Evolutionary conservation across 2,797 vertebrate genomes (phyloP), one percentile per base, ranked within the genome.

Genomic region (Chiloscyllium punctatum): DNA sequence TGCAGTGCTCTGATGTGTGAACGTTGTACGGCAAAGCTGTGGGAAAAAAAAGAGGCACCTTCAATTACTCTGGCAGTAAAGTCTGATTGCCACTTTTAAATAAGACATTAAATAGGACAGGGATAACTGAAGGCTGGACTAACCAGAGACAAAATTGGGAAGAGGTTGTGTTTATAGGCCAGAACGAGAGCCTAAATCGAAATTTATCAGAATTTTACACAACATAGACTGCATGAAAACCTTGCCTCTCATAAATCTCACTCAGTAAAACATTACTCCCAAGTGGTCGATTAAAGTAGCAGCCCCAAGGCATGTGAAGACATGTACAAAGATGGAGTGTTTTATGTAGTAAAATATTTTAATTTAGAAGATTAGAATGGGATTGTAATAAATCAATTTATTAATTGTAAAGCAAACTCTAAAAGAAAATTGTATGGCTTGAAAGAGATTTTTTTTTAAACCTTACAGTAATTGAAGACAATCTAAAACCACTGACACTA

Each of bases 281-380:
- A 74, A 95, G 94, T 95, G 94, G 48, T 48, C 25, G 71, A 95
- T 95, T 95, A 95, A 48, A 72, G 27, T 7, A 5, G 71, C 71
- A 77, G 94, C 94, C 94, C 69, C 37, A 51, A 95, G 94, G 71
- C 94, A 77, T 95, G 94, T 95, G 94, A 95, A 77, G 94, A 74
- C 94, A 95, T 72, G 94, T 53, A 95, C 69, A 95, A 95, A 95
- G 71, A 74, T 74, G 69, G 94, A 95, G 71, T 72, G 48, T 74
- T 95, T 95, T 74, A 95, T 95, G 69, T 77, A 74, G 94, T 95
- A 95, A 95, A 95, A 95, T 95, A 95, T 95, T 95, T 95, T 95
- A 95, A 95, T 95, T 95, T 74, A 95, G 71, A 77, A 77, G 42
- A 95, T 95, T 95, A 95, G 69, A 74, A 95, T 74, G 48, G 94